These are phyloP conservation scores for Ferdinandea cuprea DNA, from an alignment of 2,888 invertebrate species.

Conservation along the genomic window DNA sequence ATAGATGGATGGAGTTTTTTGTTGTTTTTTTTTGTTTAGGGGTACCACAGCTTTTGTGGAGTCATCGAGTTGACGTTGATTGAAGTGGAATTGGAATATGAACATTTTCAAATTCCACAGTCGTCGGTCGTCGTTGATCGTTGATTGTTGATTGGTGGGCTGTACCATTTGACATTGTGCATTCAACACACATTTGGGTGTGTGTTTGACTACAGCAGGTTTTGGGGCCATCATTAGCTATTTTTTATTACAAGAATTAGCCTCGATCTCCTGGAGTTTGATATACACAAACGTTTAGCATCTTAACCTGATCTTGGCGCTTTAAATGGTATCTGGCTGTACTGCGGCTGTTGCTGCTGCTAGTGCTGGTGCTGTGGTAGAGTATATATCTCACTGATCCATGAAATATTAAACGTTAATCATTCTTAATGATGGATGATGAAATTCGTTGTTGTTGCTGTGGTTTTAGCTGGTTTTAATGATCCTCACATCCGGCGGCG, in stretches of 20 bases:
- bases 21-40: conserved; percentile 28
- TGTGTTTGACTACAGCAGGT: conserved; percentile 40
- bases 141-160: conserved; percentile 73
- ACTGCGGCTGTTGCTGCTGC: conserved; percentile 35
- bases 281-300: conserved; percentile 69
- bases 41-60: conserved; percentile 39
- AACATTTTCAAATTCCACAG: conserved; percentile 63
- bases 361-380: no score
- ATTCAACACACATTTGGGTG: conserved; percentile 70
- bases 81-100: conserved; percentile 74
- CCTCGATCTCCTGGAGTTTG: conserved; percentile 69
- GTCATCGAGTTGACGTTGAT: conserved; percentile 73
- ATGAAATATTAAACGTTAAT: conserved; percentile 74
- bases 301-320: conserved; percentile 70
- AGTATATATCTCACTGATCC: conserved; percentile 57
- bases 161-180: conserved; percentile 73
- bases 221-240: conserved; percentile 72
- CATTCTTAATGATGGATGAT: conserved; percentile 75
- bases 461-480: conserved; percentile 63
- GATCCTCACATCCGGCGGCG: conserved; percentile 70
- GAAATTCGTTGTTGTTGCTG: conserved; percentile 63
- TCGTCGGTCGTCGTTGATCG: conserved; percentile 30
- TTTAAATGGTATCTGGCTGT: conserved; percentile 37
- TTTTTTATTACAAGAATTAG: conserved; percentile 71
- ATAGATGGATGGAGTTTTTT: conserved; percentile 55